phyloP scores from a whole-genome alignment of 2,113 vertebrate genomes.

The Oreochromis spilurus region DNA sequence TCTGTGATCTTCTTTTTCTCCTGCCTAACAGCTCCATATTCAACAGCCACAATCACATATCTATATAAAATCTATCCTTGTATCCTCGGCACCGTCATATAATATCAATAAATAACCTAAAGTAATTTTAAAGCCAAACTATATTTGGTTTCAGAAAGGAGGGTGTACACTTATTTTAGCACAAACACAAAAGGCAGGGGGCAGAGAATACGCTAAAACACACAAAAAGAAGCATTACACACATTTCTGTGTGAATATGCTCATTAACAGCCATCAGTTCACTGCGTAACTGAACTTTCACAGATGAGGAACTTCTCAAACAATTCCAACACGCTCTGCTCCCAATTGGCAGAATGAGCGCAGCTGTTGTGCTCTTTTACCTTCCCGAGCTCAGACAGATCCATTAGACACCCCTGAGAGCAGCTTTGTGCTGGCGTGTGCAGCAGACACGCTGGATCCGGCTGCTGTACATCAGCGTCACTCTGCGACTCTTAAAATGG shows the following conservation, averaged over 20 bases:
- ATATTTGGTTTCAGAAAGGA: neutral
- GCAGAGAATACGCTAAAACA: neutral
- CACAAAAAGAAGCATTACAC: neutral
- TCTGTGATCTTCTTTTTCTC: neutral
- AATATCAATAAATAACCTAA: neutral
- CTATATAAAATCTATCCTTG: neutral
- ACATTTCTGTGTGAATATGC: neutral
- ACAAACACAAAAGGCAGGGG: neutral
- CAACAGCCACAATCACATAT: neutral
- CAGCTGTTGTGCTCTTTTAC: conserved; percentile 38
- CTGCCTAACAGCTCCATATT: neutral
- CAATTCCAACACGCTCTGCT: neutral
- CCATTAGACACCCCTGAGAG: conserved; percentile 44
- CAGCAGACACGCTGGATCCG: neutral
- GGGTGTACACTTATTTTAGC: neutral
- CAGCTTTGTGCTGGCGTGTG: conserved; percentile 1
- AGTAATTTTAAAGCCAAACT: neutral
- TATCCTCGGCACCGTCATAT: neutral
- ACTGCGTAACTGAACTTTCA: conserved; percentile 15
- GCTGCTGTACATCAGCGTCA: conserved; percentile 11
- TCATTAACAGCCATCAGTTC: neutral
- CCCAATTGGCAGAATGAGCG: neutral
- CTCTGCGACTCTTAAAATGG: conserved; percentile 7
- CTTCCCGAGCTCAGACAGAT: conserved; percentile 23
- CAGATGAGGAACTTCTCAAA: conserved; percentile 32